A percentile compares a stretch with the other conserved stretches of the same genome.
These are phyloP conservation scores for Pomacea canaliculata DNA, from an alignment of 2,888 invertebrate genomes.

Conservation along the genomic window DNA sequence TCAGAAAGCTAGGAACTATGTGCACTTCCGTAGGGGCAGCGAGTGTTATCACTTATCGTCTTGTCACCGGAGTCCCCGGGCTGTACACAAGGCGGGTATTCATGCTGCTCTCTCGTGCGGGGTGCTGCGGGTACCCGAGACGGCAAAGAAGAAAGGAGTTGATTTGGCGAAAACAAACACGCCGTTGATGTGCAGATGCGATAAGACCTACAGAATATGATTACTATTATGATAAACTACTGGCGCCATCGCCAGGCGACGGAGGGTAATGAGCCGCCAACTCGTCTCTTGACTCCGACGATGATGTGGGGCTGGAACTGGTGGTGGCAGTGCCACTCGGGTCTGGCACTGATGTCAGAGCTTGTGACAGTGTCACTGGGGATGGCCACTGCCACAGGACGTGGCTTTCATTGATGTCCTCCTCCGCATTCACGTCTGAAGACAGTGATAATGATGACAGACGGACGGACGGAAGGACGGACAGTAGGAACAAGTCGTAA, in stretches of 20 bases:
- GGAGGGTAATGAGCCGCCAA: conserved; percentile 3
- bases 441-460: not conserved
- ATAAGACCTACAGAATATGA: not conserved
- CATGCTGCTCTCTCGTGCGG: no score
- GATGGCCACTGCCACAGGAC: no score
- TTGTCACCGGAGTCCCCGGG: not conserved
- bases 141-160: not conserved
- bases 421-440: not conserved
- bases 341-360: no score
- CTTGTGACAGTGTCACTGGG: no score
- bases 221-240: conserved; percentile 9
- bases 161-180: not conserved
- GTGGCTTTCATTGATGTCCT: no score
- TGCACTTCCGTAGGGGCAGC: not conserved
- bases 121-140: no score
- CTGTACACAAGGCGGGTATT: no score
- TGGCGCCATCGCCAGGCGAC: conserved; percentile 3
- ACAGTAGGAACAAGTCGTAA: not conserved
- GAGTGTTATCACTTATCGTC: not conserved
- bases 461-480: conserved; percentile 6
- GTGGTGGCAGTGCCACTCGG: not conserved
- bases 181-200: not conserved
- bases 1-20: not conserved
- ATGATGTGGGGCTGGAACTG: not conserved
- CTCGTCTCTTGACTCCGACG: not conserved